phyloP scores from a whole-genome alignment of 2,113 vertebrate genomes.

The Passer montanus region DNA sequence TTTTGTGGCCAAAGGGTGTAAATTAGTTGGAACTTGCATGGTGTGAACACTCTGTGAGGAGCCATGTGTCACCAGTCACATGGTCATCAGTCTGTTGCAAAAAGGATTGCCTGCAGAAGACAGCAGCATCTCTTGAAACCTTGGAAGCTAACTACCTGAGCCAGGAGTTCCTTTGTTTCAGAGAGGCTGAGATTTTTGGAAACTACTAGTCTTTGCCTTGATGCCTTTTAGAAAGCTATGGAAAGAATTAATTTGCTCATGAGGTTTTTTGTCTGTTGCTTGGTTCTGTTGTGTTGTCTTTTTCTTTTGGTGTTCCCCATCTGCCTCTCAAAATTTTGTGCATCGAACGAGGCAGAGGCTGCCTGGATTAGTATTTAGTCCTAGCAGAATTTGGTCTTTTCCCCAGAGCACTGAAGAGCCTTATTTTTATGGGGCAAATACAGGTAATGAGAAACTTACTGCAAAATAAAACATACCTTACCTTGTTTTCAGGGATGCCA shows the following conservation, averaged over 20 bases:
- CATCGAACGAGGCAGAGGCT: background rate
- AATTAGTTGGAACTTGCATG: background rate
- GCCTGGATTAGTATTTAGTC: background rate
- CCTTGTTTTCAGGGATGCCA: constrained; percentile 74
- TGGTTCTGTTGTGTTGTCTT: background rate
- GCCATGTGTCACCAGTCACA: background rate
- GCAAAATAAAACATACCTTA: background rate
- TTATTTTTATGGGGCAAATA: background rate
- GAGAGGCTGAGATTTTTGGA: background rate
- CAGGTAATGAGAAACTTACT: background rate
- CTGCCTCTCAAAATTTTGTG: background rate
- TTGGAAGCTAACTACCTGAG: background rate
- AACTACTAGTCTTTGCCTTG: background rate
- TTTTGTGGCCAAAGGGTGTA: background rate
- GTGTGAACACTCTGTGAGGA: background rate
- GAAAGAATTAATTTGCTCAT: background rate
- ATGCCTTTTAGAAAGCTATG: background rate
- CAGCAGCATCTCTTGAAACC: background rate
- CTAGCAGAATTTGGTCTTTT: background rate
- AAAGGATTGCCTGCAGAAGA: background rate
- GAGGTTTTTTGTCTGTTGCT: background rate
- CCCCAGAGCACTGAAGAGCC: background rate
- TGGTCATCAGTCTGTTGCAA: background rate
- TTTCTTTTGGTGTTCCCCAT: background rate
- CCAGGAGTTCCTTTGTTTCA: background rate